Evolutionary conservation across 2,113 vertebrate species (phyloP).

Genomic region (Ceyx melanurus): DNA sequence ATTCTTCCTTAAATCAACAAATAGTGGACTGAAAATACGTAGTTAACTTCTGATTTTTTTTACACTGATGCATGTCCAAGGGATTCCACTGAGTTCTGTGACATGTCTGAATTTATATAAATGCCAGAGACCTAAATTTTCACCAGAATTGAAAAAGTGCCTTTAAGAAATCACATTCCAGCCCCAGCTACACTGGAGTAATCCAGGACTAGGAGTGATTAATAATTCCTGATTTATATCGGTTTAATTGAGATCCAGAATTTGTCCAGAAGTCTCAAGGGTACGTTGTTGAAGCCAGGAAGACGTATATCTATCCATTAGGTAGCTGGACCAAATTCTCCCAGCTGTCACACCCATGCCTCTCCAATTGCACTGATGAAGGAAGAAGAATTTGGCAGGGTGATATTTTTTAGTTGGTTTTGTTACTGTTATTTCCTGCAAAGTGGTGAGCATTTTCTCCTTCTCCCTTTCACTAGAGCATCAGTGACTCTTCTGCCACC

Average conservation of each 20-base stretch:
- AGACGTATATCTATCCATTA: neutral
- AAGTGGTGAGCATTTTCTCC: neutral
- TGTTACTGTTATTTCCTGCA: neutral
- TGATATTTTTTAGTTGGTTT: neutral
- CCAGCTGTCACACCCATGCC: neutral
- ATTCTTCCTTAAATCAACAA: neutral
- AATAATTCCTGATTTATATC: conserved; percentile 26
- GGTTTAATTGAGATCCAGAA: conserved; percentile 26
- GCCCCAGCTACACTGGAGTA: neutral
- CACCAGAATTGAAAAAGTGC: neutral
- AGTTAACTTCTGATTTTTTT: neutral
- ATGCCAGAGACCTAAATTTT: neutral
- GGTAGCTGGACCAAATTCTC: neutral
- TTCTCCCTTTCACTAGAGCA: conserved; percentile 11
- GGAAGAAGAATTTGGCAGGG: conserved; percentile 9
- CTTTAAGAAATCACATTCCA: neutral
- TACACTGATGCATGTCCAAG: neutral
- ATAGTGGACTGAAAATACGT: neutral
- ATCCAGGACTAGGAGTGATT: neutral
- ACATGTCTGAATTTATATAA: neutral
- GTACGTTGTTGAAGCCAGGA: neutral
- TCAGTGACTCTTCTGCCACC: conserved; percentile 17
- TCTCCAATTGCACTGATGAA: neutral
- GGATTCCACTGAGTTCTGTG: neutral
- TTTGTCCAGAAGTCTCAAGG: conserved; percentile 29